Percentiles rank a stretch among this genome's conserved stretches.
Evolutionary conservation across 2,113 vertebrate species (phyloP).

Genomic region (Pteropus alecto): DNA sequence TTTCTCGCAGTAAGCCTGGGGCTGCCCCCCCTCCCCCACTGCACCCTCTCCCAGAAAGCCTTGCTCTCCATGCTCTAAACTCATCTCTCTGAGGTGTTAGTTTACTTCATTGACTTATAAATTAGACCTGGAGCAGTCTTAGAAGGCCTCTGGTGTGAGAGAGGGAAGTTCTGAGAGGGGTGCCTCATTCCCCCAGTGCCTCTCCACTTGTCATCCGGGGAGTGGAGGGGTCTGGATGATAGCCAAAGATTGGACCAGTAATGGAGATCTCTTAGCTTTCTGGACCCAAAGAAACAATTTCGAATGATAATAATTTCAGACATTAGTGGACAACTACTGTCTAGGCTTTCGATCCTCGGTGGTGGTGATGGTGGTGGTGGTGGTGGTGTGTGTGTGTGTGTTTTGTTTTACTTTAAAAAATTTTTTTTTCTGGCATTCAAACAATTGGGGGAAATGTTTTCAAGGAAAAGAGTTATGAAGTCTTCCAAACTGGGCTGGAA

Average conservation of each 20-base stretch:
- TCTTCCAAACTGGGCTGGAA: background rate
- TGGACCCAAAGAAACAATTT: background rate
- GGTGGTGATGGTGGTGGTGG: too few relatives aligned
- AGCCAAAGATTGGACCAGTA: background rate
- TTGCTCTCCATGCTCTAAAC: background rate
- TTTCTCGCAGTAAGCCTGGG: background rate
- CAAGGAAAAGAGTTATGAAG: background rate
- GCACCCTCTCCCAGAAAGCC: background rate
- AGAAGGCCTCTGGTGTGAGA: background rate
- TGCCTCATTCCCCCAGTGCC: too few relatives aligned
- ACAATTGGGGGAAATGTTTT: background rate
- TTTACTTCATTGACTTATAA: background rate
- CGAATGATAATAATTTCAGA: background rate
- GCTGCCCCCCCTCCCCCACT: accelerated
- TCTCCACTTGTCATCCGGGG: background rate
- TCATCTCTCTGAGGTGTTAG: background rate
- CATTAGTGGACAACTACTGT: background rate
- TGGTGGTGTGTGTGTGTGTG: background rate
- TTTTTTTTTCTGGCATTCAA: background rate
- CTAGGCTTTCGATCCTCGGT: background rate
- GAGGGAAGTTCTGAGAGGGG: background rate
- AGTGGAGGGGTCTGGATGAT: background rate
- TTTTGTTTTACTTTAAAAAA: background rate
- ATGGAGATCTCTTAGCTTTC: background rate
- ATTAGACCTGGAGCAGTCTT: background rate